Base-by-base conservation (phyloP, 2,888 invertebrate species). In the Leucophora obtusa region DNA sequence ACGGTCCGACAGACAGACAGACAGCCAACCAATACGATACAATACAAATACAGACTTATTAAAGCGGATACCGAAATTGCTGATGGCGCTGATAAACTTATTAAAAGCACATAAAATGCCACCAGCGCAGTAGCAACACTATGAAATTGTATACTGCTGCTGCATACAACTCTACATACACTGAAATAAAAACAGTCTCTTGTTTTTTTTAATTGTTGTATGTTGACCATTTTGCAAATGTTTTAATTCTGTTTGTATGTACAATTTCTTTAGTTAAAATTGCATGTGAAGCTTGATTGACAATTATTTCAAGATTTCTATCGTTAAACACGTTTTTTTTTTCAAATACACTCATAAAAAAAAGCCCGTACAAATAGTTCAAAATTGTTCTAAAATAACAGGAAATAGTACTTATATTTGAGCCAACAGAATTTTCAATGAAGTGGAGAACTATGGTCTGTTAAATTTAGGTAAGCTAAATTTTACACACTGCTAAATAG, bases 71-170 rank as follows among this genome's bases (percentile, higher is more conserved):
- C 87, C 86, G 86, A 87, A 88, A 88, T 85, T 86, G 85, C 85
- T 85, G 88, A 88, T 88, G 86, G 86, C 86, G 86, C 86, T 85
- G 88, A 88, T 88, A 88, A 87, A 87, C 86, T 85, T 86, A 88
- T 87, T 88, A 86, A 87, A 87, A 86, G 87, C 85, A 85, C 79
- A 83, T 87, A 85, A 87, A 88, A 87, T 88, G 87, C 88, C 88
- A 88, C 87, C 88, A 85, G 60, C 69, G 79, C 84, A 84, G 83
- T 83, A 84, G 85, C 86, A 86, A 86, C 86, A 85, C 86, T 87
- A 28, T 28, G 76, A 56, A 58, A 68, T 38, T 65, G 82, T 85
- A 83, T 83, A 83, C 28, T 28, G 83, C 83, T 84, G 43, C 65
- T 54, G 33, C 73, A 63, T 51, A 56, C 38, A 80, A 59, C 15